phyloP scores from a whole-genome alignment of 2,797 vertebrate species.

The Molossus molossus region DNA sequence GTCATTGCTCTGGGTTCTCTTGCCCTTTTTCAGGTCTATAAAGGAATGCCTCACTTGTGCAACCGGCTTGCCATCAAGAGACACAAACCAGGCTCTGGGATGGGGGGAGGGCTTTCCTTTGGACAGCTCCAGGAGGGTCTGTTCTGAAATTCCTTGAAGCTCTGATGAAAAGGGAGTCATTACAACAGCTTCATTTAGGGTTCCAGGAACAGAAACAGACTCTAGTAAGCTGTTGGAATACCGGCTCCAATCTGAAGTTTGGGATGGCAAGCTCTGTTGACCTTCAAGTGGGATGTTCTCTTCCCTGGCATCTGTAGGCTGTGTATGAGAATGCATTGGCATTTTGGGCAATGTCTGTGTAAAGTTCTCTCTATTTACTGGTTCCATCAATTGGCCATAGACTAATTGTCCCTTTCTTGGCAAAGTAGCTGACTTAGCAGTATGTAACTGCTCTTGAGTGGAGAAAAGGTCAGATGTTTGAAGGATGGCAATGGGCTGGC shows the following conservation, averaged over 20 bases:
- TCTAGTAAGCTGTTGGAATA: constrained; percentile 94
- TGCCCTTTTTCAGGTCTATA: constrained; percentile 93
- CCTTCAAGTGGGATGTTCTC: constrained; percentile 91
- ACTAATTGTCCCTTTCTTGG: constrained; percentile 93
- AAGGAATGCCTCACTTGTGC: constrained; percentile 95
- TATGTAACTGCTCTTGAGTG: constrained; percentile 90
- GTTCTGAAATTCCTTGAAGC: constrained; percentile 97
- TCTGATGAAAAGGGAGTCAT: constrained; percentile 93
- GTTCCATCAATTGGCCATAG: constrained; percentile 90
- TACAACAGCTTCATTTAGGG: constrained; percentile 92
- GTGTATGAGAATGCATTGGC: constrained; percentile 87
- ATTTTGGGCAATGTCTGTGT: constrained; percentile 95
- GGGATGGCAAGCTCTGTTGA: constrained; percentile 91
- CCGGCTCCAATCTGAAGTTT: constrained; percentile 90
- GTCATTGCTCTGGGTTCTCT: constrained; percentile 93
- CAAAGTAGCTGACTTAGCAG: constrained; percentile 93
- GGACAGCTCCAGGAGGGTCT: constrained; percentile 94
- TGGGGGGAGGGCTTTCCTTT: constrained; percentile 93
- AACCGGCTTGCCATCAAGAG: constrained; percentile 95
- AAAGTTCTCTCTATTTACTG: constrained; percentile 92
- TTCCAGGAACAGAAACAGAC: constrained; percentile 95
- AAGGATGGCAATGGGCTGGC: constrained; percentile 94
- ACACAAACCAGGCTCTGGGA: constrained; percentile 97
- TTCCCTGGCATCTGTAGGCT: constrained; percentile 90
- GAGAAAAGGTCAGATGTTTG: constrained; percentile 92